Evolutionary conservation across 2,113 vertebrate genomes (phyloP).

Genomic region (Anoura caudifer): DNA sequence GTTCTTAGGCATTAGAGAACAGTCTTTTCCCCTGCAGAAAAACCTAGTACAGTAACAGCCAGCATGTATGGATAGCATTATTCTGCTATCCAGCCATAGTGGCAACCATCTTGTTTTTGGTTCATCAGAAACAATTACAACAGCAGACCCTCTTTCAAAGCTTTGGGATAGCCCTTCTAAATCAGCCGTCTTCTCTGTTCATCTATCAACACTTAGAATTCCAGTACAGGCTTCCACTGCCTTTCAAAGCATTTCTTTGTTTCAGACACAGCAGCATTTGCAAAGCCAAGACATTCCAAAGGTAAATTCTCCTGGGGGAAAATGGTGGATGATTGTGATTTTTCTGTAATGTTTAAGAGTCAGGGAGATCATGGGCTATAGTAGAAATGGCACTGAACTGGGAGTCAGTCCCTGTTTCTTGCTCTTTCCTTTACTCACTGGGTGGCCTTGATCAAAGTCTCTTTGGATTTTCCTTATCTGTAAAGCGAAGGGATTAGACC

Average conservation of each 20-base stretch:
- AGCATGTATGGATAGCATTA: slow-evolving; percentile 33
- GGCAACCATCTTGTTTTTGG: slow-evolving; percentile 66
- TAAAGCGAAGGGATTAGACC: background rate
- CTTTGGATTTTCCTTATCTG: slow-evolving; percentile 1
- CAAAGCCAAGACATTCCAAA: slow-evolving; percentile 32
- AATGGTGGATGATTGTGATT: background rate
- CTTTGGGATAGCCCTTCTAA: slow-evolving; percentile 9
- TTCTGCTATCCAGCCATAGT: slow-evolving; percentile 22
- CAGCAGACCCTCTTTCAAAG: slow-evolving; percentile 37
- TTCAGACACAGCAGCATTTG: slow-evolving; percentile 64
- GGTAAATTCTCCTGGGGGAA: background rate
- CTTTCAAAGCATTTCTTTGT: slow-evolving; percentile 70
- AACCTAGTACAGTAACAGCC: slow-evolving; percentile 57
- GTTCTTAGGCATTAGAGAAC: slow-evolving; percentile 28
- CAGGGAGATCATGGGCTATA: background rate
- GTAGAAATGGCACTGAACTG: background rate
- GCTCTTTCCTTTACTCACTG: background rate
- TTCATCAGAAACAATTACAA: slow-evolving; percentile 56
- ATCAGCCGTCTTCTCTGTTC: background rate
- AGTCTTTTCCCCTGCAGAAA: slow-evolving; percentile 25
- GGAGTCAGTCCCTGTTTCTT: background rate
- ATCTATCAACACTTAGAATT: background rate
- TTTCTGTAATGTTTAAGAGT: slow-evolving; percentile 4
- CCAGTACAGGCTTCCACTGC: slow-evolving; percentile 47
- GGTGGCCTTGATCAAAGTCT: background rate